Evolutionary conservation across 2,113 vertebrate species (phyloP).

Genomic region (Ahaetulla prasina): DNA sequence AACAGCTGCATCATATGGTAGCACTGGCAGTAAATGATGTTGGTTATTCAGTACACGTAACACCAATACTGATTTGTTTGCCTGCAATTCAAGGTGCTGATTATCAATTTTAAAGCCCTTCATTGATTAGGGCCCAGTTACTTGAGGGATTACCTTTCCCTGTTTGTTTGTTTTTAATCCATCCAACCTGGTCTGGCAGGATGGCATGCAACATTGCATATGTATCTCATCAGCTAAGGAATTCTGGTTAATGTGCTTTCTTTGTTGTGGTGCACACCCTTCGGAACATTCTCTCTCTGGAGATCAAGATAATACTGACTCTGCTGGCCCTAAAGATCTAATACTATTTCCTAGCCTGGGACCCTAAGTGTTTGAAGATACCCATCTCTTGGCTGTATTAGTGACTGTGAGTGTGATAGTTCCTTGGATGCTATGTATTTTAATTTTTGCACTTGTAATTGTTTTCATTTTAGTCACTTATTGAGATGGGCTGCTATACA

Average conservation of each 20-base stretch:
- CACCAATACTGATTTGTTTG: background rate
- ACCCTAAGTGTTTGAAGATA: background rate
- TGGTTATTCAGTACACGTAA: background rate
- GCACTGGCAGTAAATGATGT: background rate
- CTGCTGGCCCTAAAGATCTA: background rate
- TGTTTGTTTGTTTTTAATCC: background rate
- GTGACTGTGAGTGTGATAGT: background rate
- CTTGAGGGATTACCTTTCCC: background rate
- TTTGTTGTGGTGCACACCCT: background rate
- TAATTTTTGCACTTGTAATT: background rate
- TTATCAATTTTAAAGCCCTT: background rate
- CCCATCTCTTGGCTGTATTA: background rate
- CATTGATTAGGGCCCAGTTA: background rate
- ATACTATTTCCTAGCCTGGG: background rate
- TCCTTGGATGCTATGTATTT: background rate
- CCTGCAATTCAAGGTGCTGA: background rate
- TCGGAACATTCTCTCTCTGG: background rate
- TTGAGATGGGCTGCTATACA: background rate
- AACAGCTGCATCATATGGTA: background rate
- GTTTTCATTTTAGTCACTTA: background rate
- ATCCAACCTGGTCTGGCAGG: background rate
- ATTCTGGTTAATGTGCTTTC: background rate
- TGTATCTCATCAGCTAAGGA: background rate
- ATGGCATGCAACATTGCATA: background rate
- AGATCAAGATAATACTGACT: background rate